phyloP scores from a whole-genome alignment of 2,797 vertebrate species.

The Salarias fasciatus region DNA sequence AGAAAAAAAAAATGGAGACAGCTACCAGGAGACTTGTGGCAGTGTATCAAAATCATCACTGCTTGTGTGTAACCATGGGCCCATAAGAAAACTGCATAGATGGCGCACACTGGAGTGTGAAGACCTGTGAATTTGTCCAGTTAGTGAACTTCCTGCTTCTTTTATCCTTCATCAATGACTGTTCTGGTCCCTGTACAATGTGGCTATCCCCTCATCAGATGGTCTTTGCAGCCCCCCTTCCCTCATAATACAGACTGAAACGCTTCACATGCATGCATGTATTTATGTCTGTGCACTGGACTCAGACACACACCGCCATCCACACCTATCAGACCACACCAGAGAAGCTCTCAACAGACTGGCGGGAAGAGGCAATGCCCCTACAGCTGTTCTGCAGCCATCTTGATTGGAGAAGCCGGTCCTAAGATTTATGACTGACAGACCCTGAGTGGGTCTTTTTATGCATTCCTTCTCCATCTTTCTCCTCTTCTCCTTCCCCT shows the following conservation, averaged over 20 bases:
- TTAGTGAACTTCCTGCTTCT: constrained; percentile 43
- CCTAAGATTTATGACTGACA: constrained; percentile 65
- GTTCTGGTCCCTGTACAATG: constrained; percentile 58
- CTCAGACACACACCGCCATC: constrained; percentile 21
- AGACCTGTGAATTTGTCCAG: constrained; percentile 43
- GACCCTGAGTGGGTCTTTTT: constrained; percentile 46
- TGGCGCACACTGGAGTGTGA: constrained; percentile 28
- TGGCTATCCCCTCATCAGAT: constrained; percentile 67
- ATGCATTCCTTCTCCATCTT: constrained; percentile 60
- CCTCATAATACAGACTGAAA: constrained; percentile 44
- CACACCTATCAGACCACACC: constrained; percentile 28
- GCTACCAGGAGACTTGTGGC: constrained; percentile 1
- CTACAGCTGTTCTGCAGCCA: constrained; percentile 46
- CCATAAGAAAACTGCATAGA: constrained; percentile 29
- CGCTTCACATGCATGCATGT: constrained; percentile 31
- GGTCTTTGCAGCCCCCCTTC: constrained; percentile 47
- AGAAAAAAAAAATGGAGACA: constrained; percentile 16
- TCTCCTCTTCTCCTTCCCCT: constrained; percentile 36
- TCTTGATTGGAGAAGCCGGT: constrained; percentile 44
- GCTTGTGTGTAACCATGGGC: constrained; percentile 39
- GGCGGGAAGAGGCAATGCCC: constrained; percentile 48
- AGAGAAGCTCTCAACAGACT: constrained; percentile 62
- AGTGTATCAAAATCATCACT: constrained; percentile 40
- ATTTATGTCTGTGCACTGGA: constrained; percentile 37
- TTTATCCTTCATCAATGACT: constrained; percentile 69